Evolutionary conservation across 2,888 invertebrate genomes (phyloP), one percentile per base, ranked within the genome.

Genomic region (Escarpia spicata): DNA sequence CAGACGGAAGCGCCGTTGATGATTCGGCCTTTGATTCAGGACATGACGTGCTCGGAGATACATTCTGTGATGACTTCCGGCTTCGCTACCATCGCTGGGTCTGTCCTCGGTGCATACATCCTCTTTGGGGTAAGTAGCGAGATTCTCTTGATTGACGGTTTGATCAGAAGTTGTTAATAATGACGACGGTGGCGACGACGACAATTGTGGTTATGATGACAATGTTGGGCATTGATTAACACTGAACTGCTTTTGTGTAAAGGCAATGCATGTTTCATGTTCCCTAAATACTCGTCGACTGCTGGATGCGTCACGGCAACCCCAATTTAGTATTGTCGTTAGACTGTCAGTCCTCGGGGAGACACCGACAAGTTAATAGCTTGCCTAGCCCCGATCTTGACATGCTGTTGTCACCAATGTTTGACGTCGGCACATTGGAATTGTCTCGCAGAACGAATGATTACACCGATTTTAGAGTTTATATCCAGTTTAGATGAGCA

Each of bases 21-120:
- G 92, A 98, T 99, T 93, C 98, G 98, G 95, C 99, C 99, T 0
- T 99, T 99, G 95, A 96, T 99, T 43, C 96, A 97, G 15, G 96
- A 97, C 94, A 97, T 99, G 96, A 99, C 99, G 0, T 97, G 97
- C 89, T 99, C 99, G 0, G 99, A 99, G 97, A 96, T 99, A 0
- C 99, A 99, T 96, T 98, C 99, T 0, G 97, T 99, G 31, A 98
- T 99, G 98, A 97, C 98, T 0, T 98, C 98, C 0, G 99, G 99
- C 3, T 99, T 99, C 96, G 98, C 99, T 0, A 99, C 99, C 0
- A 99, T 99, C 9, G 99, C 99, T 92, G 98, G 97, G 98, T 3
- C 93, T 0, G 98, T 99, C 2, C 97, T 99, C 95, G 99, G 98
- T 6, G 92, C 75, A 2, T 89, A 89, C 60, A 89, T 89, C 19